Evolutionary conservation across 92 coral and sea anemone species (phyloP).

Genomic region (Epizoanthus rinbou): DNA sequence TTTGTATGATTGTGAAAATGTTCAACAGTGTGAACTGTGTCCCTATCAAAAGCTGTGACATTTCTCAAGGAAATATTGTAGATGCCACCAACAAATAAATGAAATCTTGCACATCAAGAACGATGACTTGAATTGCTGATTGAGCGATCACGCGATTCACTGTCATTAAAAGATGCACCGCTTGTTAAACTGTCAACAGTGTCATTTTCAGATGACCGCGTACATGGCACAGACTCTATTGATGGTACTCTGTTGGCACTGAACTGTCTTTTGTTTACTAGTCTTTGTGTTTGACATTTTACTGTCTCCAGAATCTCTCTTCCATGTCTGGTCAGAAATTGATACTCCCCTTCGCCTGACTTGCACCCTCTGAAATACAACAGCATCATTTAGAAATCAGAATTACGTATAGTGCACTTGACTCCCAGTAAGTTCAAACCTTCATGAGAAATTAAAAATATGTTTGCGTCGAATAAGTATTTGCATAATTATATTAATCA

Average conservation of each 20-base stretch:
- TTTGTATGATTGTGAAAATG: too few species aligned
- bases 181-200: constrained; percentile 82
- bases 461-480: too few species aligned
- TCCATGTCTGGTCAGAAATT: constrained; percentile 92
- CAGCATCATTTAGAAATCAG: background rate
- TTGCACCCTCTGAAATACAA: constrained; percentile 81
- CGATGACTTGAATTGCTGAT: constrained; percentile 69
- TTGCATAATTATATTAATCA: too few species aligned
- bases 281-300: constrained; percentile 92
- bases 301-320: constrained; percentile 91
- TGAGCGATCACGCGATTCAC: constrained; percentile 68
- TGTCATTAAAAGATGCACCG: constrained; percentile 67
- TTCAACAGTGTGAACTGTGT: too few species aligned
- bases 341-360: constrained; percentile 85
- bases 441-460: too few species aligned
- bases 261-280: constrained; percentile 60
- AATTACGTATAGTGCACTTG: background rate
- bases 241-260: constrained; percentile 65
- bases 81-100: background rate
- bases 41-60: too few species aligned
- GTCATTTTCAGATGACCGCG: constrained; percentile 85
- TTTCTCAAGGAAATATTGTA: background rate
- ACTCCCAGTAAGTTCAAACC: too few species aligned
- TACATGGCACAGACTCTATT: constrained; percentile 78
- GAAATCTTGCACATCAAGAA: constrained; percentile 43